Evolutionary conservation across 2,888 invertebrate genomes (phyloP), one percentile per base, ranked within the genome.

Genomic region (Meteorus cinctellus): DNA sequence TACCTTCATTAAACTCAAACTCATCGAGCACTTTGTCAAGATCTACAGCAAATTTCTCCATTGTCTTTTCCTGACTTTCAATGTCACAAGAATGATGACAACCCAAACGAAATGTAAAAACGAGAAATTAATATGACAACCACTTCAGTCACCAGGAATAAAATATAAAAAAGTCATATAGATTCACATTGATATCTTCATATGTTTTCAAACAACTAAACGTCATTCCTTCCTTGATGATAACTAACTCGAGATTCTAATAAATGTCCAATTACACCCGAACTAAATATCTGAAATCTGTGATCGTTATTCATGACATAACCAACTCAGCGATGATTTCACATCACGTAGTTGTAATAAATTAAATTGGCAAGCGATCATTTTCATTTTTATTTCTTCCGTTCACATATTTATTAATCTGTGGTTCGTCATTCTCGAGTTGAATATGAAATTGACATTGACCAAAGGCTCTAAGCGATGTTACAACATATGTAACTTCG

Each of bases 11-110:
- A 83, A 94, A 92, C 89, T 96, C 96, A 86, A 96, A 94, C 87
- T 96, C 96, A 89, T 96, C 96, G 76, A 96, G 91, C 80, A 96
- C 95, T 91, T 95, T 95, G 89, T 96, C 96, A 86, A 96, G 91
- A 90, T 96, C 96, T 78, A 96, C 93, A 75, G 92, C 91, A 84
- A 92, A 92, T 83, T 92, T 92, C 86, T 92, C 92, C 92, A 92
- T 92, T 80, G 31, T 72, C 10, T 36, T 14, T 36, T 48, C 19
- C 3, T 70, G n/a, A 14, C 59, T 68, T 29, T 8, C 16, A 31
- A 27, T 16, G 16, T 48, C 16, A 68, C 48, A 6, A 68, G 16
- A 19, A 67, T 16, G 27, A 10, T 16, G 48, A 48, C 16, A 24
- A 41, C 6, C 19, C 19, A 24, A 31, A 31, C 12, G 27, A 62